Evolutionary conservation across 2,797 vertebrate species (phyloP), one percentile per base, ranked within the genome.

Genomic region (Danio aesculapii): DNA sequence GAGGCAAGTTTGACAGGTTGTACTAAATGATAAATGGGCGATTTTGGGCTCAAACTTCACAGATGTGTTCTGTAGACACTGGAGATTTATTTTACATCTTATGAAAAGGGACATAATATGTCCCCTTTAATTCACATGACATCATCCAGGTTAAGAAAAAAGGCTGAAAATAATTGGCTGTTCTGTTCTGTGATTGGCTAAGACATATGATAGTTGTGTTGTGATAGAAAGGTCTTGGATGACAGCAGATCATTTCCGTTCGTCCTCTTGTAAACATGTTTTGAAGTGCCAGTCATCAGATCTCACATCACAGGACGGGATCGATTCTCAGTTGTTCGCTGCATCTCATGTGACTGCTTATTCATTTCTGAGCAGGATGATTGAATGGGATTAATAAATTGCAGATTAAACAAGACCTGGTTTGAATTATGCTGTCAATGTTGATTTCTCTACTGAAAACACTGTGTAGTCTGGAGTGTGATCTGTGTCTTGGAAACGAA

Each of bases 341-440:
- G 21, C 13, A 47, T 70, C 76, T 70, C 76, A 43, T 70, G 66
- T 70, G 66, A 70, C 66, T 19, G 55, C 55, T 52, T 52, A 58
- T 77, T 68, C 76, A 69, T 78, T 50, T 70, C 39, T 16, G 0
- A 49, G 46, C n/a, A 13, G 46, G 61, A 70, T 75, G 64, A 79
- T 74, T 72, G 76, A 83, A 79, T 55, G 14, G 64, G 44, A 71
- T 50, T 50, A 67, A 62, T 16, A 47, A 59, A 1, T 70, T 21
- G 19, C 55, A 43, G 55, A 70, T 78, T 70, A 70, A 61, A 70
- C 6, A 19, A 61, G 1, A 69, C 66, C 76, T 79, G 55, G 21
- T 79, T 70, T 70, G 61, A 61, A 79, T 79, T 43, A 70, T 52
- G 76, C 61, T 62, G 66, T 79, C 66, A 61, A 44, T 69, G 76